These are phyloP conservation scores for Dasypolia templi DNA, from an alignment of 2,888 invertebrate species.

Conservation along the genomic window DNA sequence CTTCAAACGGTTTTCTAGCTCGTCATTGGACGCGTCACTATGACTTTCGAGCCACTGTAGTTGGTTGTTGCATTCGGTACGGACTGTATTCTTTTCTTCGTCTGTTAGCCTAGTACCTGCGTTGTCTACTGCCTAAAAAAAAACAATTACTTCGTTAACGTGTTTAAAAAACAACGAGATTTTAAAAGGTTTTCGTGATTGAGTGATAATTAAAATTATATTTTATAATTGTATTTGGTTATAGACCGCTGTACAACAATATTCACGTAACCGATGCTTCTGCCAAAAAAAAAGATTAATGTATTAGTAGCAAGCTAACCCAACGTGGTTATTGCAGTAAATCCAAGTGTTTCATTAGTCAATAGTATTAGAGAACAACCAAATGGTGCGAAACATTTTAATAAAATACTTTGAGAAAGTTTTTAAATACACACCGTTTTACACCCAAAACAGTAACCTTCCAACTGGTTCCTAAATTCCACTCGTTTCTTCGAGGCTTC, in stretches of 20 bases:
- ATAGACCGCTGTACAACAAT: not conserved
- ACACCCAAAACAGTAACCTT: constrained; percentile 93
- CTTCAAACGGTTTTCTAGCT: constrained; percentile 94
- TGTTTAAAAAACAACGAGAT: not conserved
- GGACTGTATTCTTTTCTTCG: constrained; percentile 92
- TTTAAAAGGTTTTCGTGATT: no score
- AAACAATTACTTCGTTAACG: not conserved
- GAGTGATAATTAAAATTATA: not conserved
- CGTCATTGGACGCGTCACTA: constrained; percentile 94
- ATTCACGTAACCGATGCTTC: not conserved
- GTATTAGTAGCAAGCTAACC: no score
- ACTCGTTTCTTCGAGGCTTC: constrained; percentile 93
- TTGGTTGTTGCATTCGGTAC: constrained; percentile 92
- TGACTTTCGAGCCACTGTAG: constrained; percentile 95
- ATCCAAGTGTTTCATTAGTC: not conserved
- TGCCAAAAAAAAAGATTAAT: no score
- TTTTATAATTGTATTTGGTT: not conserved
- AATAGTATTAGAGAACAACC: no score
- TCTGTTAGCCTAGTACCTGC: constrained; percentile 92
- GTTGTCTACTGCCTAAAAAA: constrained; percentile 91
- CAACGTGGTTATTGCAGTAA: not conserved
- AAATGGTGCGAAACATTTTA: not conserved
- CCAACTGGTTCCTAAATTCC: constrained; percentile 93
- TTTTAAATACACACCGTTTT: constrained; percentile 77
- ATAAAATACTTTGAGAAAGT: not conserved